phyloP scores from a whole-genome alignment of 2,113 vertebrate species.

The Cebidichthys violaceus region DNA sequence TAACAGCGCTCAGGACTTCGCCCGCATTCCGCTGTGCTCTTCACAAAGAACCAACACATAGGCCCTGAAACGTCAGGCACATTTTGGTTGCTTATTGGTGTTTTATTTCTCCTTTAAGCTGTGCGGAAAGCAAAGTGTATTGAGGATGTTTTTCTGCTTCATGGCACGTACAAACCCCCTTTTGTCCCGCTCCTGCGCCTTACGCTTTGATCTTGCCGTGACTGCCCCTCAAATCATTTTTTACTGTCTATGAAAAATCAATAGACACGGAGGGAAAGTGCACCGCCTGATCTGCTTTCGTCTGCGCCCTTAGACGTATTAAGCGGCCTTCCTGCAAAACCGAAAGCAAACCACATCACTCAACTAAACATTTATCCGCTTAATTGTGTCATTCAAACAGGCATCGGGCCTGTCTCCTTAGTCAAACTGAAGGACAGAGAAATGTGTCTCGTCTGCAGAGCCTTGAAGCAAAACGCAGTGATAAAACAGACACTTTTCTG shows the following conservation, averaged over 20 bases:
- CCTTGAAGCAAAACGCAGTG: not conserved
- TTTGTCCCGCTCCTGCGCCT: constrained; percentile 42
- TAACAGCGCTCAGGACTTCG: not conserved
- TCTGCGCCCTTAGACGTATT: not conserved
- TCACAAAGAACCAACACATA: constrained; percentile 8
- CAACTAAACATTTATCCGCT: constrained; percentile 23
- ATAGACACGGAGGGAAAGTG: constrained; percentile 45
- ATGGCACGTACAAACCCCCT: constrained; percentile 14
- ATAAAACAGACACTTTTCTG: not conserved
- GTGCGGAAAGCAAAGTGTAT: constrained; percentile 11
- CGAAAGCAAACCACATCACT: constrained; percentile 10
- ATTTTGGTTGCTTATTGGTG: not conserved
- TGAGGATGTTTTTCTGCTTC: constrained; percentile 49
- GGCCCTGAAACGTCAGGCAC: not conserved
- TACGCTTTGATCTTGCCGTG: constrained; percentile 48
- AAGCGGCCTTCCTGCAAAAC: constrained; percentile 3
- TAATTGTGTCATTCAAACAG: constrained; percentile 23
- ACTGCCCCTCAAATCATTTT: constrained; percentile 49
- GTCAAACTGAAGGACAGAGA: not conserved
- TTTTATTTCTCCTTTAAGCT: constrained; percentile 32
- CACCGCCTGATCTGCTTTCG: constrained; percentile 21
- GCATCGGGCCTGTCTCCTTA: not conserved
- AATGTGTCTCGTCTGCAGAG: not conserved
- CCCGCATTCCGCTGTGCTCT: not conserved
- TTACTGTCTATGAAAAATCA: constrained; percentile 65